Percentiles rank a stretch among this genome's conserved stretches.
These are phyloP conservation scores for Drosophila bunnanda DNA, from an alignment of 2,888 invertebrate species.

Conservation along the genomic window DNA sequence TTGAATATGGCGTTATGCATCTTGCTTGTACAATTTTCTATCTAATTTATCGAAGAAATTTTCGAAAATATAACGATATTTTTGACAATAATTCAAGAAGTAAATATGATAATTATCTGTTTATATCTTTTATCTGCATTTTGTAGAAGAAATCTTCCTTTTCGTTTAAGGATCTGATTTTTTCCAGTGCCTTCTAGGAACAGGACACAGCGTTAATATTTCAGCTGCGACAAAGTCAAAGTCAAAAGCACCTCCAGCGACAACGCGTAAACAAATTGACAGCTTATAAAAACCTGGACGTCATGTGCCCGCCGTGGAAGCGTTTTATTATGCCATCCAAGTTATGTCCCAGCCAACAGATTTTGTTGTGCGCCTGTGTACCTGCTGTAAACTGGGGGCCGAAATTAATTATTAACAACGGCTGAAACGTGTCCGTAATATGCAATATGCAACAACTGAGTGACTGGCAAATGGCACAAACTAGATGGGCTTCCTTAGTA, in stretches of 20 bases:
- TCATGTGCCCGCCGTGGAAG: conserved; percentile 63
- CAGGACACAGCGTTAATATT: conserved; percentile 72
- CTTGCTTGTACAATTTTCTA: too few species aligned
- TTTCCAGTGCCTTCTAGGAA: conserved; percentile 8
- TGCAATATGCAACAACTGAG: conserved; percentile 46
- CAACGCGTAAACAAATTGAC: conserved; percentile 80
- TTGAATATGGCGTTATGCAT: too few species aligned
- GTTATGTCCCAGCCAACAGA: conserved; percentile 63
- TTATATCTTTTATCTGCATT: too few species aligned
- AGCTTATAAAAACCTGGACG: conserved; percentile 81
- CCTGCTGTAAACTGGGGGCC: conserved; percentile 48
- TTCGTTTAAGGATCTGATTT: neutral
- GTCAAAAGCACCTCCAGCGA: conserved; percentile 35
- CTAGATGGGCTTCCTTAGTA: conserved; percentile 25
- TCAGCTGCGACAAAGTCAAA: conserved; percentile 60
- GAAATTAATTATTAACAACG: conserved; percentile 80
- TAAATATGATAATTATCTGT: too few species aligned
- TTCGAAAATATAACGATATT: too few species aligned
- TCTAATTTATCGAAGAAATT: too few species aligned
- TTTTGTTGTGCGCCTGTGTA: conserved; percentile 27
- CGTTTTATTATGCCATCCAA: conserved; percentile 77
- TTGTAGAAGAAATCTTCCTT: too few species aligned
- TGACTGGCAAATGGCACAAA: conserved; percentile 11
- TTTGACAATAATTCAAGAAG: too few species aligned
- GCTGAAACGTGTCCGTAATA: conserved; percentile 75